A percentile compares a stretch with the other conserved stretches of the same genome.
phyloP scores from a whole-genome alignment of 2,113 vertebrate genomes.

The Corvus moneduloides region DNA sequence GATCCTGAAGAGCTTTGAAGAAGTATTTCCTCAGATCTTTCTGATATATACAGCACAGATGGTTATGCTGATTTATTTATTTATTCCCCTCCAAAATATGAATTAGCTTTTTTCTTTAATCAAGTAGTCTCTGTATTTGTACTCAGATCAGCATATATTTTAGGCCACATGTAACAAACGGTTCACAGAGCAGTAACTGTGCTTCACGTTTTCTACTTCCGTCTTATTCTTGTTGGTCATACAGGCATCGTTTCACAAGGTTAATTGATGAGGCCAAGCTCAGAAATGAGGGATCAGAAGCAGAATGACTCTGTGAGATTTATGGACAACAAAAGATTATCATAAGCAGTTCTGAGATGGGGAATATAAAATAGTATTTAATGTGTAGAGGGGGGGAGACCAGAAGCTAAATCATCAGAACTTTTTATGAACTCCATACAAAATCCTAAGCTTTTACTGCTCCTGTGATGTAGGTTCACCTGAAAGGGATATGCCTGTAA shows the following conservation, averaged over 20 bases:
- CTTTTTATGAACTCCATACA: neutral
- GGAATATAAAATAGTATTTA: neutral
- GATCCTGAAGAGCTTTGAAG: neutral
- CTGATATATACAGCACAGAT: neutral
- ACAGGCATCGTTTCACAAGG: neutral
- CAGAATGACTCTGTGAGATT: neutral
- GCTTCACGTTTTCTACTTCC: neutral
- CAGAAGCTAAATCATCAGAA: neutral
- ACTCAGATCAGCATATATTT: neutral
- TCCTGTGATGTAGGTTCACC: neutral
- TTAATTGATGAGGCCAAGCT: neutral
- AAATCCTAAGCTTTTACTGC: neutral
- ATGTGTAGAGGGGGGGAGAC: fast-evolving
- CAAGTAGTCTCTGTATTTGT: neutral
- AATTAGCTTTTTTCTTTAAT: constrained; percentile 20
- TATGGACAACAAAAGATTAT: neutral
- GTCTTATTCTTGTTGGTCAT: neutral
- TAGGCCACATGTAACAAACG: neutral
- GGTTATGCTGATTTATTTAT: neutral
- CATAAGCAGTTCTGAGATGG: neutral
- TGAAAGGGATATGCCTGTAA: neutral
- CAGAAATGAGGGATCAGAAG: neutral
- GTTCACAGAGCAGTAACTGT: neutral
- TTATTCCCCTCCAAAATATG: neutral
- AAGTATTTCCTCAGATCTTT: neutral